A percentile compares a stretch with the other conserved stretches of the same genome.
phyloP scores from a whole-genome alignment of 2,888 invertebrate genomes.

The Subacronicta megacephala region DNA sequence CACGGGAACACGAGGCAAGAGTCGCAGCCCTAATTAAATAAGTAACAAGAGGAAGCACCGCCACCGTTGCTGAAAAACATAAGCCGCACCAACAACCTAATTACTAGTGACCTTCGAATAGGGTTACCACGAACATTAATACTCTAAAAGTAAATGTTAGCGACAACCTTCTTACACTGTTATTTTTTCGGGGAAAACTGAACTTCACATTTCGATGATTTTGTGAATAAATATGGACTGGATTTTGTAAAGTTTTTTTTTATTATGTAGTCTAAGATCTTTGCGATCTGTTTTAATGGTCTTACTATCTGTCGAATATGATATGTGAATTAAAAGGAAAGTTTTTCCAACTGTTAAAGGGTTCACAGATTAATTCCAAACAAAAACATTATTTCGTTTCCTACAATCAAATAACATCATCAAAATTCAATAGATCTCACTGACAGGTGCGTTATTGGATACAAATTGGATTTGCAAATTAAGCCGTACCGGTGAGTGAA shows the following conservation, averaged over 20 bases:
- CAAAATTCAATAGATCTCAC: slow-evolving; percentile 70
- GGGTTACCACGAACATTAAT: slow-evolving; percentile 61
- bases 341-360: background rate
- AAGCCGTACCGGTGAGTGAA: slow-evolving; percentile 65
- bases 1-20: slow-evolving; percentile 46
- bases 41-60: slow-evolving; percentile 73
- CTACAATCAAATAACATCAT: slow-evolving; percentile 61
- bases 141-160: background rate
- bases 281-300: too few species aligned
- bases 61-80: slow-evolving; percentile 73
- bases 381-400: slow-evolving; percentile 28
- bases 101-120: slow-evolving; percentile 75
- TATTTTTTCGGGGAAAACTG: too few species aligned
- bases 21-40: slow-evolving; percentile 74
- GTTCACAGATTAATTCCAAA: slow-evolving; percentile 4
- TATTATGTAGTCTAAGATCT: too few species aligned
- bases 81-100: slow-evolving; percentile 77
- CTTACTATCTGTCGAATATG: too few species aligned
- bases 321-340: background rate
- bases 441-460: slow-evolving; percentile 66
- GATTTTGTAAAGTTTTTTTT: too few species aligned
- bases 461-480: slow-evolving; percentile 74
- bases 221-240: too few species aligned
- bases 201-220: too few species aligned
- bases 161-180: too few species aligned